Percentiles rank a stretch among this genome's conserved stretches.
Evolutionary conservation across 2,888 invertebrate genomes (phyloP).

Genomic region (Celastrina argiolus): DNA sequence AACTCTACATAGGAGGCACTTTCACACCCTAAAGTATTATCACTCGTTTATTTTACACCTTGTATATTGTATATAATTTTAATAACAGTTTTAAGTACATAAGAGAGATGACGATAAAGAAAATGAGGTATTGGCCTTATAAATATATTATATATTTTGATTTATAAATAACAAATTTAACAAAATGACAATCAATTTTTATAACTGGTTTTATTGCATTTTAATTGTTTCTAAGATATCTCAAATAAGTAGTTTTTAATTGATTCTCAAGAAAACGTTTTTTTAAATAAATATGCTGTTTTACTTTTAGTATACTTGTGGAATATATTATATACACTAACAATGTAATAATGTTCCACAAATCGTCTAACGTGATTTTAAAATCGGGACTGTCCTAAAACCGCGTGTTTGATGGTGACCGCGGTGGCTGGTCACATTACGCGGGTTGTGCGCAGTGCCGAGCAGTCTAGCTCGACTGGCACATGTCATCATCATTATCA

Average conservation of each 20-base stretch:
- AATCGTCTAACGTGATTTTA: not conserved
- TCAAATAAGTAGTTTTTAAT: not conserved
- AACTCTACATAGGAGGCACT: too few relatives aligned
- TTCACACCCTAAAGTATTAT: too few relatives aligned
- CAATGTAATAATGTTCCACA: too few relatives aligned
- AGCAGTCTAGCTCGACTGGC: slow-evolving; percentile 48
- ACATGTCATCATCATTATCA: not conserved
- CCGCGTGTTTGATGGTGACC: slow-evolving; percentile 10
- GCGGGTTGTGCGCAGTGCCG: slow-evolving; percentile 43
- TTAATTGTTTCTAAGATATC: not conserved
- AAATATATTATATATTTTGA: not conserved
- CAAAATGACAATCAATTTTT: not conserved
- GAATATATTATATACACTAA: too few relatives aligned
- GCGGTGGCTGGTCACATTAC: slow-evolving; percentile 39
- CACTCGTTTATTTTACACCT: too few relatives aligned
- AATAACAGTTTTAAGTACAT: too few relatives aligned
- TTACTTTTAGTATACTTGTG: too few relatives aligned
- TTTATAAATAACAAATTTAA: not conserved
- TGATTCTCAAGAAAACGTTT: not conserved
- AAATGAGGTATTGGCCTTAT: too few relatives aligned
- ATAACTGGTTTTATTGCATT: not conserved
- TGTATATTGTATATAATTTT: too few relatives aligned
- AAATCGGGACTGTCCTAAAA: not conserved
- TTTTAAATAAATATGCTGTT: not conserved
- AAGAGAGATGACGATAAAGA: too few relatives aligned